phyloP scores from a whole-genome alignment of 2,113 vertebrate species.

The Pandion haliaetus region DNA sequence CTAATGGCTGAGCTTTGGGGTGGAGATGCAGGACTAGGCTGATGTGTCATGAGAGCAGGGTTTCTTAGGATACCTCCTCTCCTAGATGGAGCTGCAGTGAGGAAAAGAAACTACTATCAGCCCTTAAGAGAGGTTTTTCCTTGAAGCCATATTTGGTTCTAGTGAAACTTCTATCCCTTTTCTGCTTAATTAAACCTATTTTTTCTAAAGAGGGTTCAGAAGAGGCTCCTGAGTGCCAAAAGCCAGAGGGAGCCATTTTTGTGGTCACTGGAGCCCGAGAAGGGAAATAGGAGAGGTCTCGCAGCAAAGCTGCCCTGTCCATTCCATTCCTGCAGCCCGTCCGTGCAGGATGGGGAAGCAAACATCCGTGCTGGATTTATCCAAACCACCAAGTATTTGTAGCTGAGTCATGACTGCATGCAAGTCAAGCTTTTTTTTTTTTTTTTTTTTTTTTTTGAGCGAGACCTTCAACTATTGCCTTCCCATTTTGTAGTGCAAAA shows the following conservation, averaged over 20 bases:
- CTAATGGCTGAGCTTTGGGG: accelerated
- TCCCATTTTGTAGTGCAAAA: accelerated
- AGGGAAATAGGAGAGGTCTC: background rate
- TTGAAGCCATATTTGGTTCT: background rate
- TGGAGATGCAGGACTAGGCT: background rate
- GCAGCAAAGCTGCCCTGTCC: background rate
- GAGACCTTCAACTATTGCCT: background rate
- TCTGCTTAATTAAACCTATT: background rate
- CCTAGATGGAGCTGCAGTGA: accelerated
- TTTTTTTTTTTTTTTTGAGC: background rate
- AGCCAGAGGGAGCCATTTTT: background rate
- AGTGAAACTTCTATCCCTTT: background rate
- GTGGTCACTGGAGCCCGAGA: background rate
- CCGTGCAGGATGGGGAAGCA: background rate
- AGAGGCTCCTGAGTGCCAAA: background rate
- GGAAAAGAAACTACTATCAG: background rate
- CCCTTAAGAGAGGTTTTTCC: background rate
- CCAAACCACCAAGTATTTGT: background rate
- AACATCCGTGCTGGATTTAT: background rate
- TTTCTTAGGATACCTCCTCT: background rate
- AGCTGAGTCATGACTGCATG: background rate
- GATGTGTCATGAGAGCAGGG: accelerated
- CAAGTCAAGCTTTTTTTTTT: background rate
- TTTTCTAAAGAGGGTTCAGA: background rate
- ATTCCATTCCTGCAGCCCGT: background rate